phyloP scores from a whole-genome alignment of 2,888 invertebrate species.

The Griposia aprilina region DNA sequence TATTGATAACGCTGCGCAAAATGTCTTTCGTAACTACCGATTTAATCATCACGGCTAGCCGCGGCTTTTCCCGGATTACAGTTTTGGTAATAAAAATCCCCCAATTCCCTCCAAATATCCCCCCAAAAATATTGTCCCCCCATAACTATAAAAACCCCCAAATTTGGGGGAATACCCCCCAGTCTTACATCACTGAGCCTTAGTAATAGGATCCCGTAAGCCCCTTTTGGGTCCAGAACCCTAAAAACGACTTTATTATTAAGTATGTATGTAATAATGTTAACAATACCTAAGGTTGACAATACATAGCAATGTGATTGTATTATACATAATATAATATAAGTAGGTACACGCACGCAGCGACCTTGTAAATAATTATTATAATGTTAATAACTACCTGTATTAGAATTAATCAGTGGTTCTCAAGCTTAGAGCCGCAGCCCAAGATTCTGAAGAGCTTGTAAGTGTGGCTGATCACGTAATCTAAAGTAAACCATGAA shows the following conservation, averaged over 20 bases:
- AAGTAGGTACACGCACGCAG: neutral
- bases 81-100: too few species aligned
- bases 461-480: conserved; percentile 4
- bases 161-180: too few species aligned
- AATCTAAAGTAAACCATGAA: neutral
- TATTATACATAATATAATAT: neutral
- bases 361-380: conserved; percentile 51
- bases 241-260: neutral
- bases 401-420: conserved; percentile 24
- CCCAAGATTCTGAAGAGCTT: neutral
- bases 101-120: too few species aligned
- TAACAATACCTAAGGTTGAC: neutral
- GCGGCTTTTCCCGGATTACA: too few species aligned
- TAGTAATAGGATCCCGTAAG: too few species aligned
- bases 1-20: too few species aligned
- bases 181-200: too few species aligned
- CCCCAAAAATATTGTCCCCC: too few species aligned
- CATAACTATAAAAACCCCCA: too few species aligned
- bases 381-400: conserved; percentile 34
- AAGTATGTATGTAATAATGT: neutral
- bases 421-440: conserved; percentile 4
- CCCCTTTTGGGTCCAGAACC: neutral
- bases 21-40: too few species aligned
- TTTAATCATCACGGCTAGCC: too few species aligned
- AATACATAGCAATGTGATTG: neutral